phyloP scores from a whole-genome alignment of 2,888 invertebrate genomes.

The Noctua pronuba region DNA sequence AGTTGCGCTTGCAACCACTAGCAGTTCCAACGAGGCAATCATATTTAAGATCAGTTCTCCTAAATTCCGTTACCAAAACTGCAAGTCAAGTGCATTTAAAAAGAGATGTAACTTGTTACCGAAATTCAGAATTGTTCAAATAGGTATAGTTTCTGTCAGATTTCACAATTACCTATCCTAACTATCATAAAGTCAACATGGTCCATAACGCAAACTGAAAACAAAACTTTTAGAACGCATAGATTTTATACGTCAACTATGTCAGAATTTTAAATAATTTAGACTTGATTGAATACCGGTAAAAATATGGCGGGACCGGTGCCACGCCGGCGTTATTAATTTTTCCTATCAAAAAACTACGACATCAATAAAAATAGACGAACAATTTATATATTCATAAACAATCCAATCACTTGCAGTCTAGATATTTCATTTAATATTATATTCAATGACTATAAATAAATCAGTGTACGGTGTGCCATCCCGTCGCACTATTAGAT shows the following conservation, averaged over 20 bases:
- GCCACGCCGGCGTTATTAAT: conserved; percentile 32
- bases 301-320: conserved; percentile 20
- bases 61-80: too few species aligned
- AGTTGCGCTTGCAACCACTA: too few species aligned
- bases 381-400: background rate
- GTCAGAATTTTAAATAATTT: conserved; percentile 34
- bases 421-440: conserved; percentile 25
- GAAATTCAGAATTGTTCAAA: background rate
- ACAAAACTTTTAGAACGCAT: background rate
- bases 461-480: conserved; percentile 24
- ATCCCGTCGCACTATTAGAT: conserved; percentile 31
- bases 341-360: conserved; percentile 31
- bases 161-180: background rate
- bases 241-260: background rate
- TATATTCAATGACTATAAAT: conserved; percentile 34
- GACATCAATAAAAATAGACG: conserved; percentile 13
- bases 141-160: background rate
- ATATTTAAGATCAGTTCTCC: too few species aligned
- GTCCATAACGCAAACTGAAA: background rate
- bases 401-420: conserved; percentile 25
- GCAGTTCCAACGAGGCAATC: too few species aligned
- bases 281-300: conserved; percentile 21
- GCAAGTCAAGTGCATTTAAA: too few species aligned
- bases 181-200: background rate
- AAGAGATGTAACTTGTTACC: too few species aligned